Conservation (phyloP, 2,797 vertebrate genomes). For the Spea hammondii region DNA sequence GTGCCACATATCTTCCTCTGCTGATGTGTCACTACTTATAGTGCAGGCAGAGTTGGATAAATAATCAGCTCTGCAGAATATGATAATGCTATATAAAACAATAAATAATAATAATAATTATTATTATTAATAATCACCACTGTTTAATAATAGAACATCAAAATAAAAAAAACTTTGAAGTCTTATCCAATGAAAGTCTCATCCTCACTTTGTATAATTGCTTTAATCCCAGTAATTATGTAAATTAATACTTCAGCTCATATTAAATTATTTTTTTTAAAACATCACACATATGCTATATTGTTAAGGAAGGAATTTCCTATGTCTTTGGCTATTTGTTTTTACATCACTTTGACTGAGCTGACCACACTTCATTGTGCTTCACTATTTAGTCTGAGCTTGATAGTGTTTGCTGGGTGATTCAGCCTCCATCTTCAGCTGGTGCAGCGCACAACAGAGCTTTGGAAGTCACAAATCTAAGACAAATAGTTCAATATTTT, state of each 20-base stretch:
- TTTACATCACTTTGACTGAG: neutral
- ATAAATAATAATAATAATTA: too few species aligned
- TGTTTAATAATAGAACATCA: slow-evolving; percentile 13
- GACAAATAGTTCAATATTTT: too few species aligned
- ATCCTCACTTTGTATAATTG: slow-evolving; percentile 41
- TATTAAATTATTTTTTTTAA: slow-evolving; percentile 27
- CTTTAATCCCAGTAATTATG: slow-evolving; percentile 49
- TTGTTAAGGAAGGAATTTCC: slow-evolving; percentile 1
- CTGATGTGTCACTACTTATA: too few species aligned
- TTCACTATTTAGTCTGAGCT: neutral
- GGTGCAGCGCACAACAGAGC: too few species aligned
- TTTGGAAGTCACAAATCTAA: too few species aligned
- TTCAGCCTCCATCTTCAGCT: too few species aligned
- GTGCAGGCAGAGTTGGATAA: slow-evolving; percentile 1
- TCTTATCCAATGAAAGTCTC: slow-evolving; percentile 39
- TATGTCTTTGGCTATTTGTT: neutral
- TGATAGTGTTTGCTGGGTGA: neutral
- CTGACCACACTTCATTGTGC: too few species aligned
- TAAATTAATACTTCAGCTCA: slow-evolving; percentile 34
- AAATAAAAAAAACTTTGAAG: slow-evolving; percentile 4
- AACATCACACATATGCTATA: slow-evolving; percentile 20
- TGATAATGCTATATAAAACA: too few species aligned
- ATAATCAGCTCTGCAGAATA: neutral
- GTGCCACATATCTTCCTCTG: too few species aligned
- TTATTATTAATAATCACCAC: neutral